These are phyloP conservation scores for Coilia nasus DNA, from an alignment of 2,797 vertebrate genomes.

Conservation along the genomic window DNA sequence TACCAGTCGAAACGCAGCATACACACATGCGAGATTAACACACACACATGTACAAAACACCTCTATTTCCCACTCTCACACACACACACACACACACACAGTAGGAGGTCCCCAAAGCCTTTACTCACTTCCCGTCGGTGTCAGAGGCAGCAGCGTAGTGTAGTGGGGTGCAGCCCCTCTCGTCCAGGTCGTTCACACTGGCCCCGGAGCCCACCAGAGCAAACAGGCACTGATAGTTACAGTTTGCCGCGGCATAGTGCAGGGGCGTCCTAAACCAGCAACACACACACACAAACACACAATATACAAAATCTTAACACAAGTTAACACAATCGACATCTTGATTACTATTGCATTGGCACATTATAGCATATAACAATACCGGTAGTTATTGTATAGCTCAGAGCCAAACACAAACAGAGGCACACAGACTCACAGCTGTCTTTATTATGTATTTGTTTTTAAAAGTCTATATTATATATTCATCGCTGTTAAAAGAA, in stretches of 20 bases:
- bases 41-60: not conserved
- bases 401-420: no score
- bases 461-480: no score
- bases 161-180: slow-evolving; percentile 93
- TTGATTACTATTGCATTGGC: no score
- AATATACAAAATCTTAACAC: no score
- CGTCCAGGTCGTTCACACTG: slow-evolving; percentile 94
- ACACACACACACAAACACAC: not conserved
- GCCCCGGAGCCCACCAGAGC: slow-evolving; percentile 98
- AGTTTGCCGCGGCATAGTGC: slow-evolving; percentile 98
- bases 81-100: not conserved
- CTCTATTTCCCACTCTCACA: not conserved
- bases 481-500: no score
- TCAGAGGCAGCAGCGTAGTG: slow-evolving; percentile 97
- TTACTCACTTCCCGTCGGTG: slow-evolving; percentile 94
- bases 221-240: slow-evolving; percentile 99
- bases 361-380: no score
- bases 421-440: no score
- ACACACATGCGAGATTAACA: not conserved
- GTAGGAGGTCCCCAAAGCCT: not conserved
- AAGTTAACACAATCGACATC: not conserved
- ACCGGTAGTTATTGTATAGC: no score
- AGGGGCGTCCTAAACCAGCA: slow-evolving; percentile 84
- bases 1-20: not conserved
- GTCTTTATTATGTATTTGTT: no score